Conservation (phyloP, 1,140 invertebrate genomes). For the Platyura marginata region DNA sequence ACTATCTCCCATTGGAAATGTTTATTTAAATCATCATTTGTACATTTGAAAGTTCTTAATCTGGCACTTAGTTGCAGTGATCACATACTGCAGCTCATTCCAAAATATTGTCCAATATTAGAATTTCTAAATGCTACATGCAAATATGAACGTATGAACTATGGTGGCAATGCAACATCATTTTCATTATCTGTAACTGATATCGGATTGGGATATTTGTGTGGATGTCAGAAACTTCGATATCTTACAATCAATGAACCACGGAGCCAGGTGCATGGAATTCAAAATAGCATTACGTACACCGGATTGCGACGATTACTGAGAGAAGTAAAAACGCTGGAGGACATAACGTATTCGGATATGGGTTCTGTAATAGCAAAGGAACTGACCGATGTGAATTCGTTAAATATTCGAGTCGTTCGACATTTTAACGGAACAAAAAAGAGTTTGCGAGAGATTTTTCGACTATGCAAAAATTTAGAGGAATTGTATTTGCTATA, state of each 20-base stretch:
- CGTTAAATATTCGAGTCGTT: background rate
- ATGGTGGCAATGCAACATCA: background rate
- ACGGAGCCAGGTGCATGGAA: background rate
- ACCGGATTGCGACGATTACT: background rate
- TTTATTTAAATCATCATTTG: background rate
- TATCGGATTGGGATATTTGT: background rate
- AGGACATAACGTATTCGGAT: background rate
- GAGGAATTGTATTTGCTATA: background rate
- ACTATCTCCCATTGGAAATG: background rate
- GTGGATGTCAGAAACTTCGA: background rate
- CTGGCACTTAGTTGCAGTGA: conserved; percentile 1
- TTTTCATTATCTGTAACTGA: conserved; percentile 1
- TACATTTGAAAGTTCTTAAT: background rate
- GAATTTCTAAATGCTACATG: conserved; percentile 1
- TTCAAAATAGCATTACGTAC: conserved; percentile 1
- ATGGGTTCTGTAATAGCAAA: background rate
- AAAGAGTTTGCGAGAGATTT: background rate
- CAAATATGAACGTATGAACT: conserved; percentile 1
- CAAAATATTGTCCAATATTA: background rate
- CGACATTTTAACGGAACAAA: conserved; percentile 1
- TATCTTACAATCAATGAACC: background rate
- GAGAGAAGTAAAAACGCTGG: background rate
- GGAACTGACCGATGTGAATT: background rate
- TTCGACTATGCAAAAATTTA: conserved; percentile 1
- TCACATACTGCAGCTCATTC: background rate